phyloP scores from a whole-genome alignment of 2,113 vertebrate species.

The Anser cygnoides region DNA sequence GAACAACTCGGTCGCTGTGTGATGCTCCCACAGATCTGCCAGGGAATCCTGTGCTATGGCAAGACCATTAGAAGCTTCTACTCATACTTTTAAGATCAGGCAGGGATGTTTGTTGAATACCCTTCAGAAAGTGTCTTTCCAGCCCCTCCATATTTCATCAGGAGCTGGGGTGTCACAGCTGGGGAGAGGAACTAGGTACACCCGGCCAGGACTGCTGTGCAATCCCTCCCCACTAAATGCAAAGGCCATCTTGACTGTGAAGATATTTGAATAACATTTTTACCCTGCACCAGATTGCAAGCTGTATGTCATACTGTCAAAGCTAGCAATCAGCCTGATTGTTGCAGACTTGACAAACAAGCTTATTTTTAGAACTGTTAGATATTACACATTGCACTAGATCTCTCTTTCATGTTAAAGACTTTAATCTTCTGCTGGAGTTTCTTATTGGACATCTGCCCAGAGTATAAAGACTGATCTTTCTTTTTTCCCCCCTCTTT shows the following conservation, averaged over 20 bases:
- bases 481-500: conserved; percentile 41
- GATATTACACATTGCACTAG: conserved; percentile 64
- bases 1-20: background rate
- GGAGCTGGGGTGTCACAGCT: background rate
- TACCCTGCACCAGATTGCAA: conserved; percentile 33
- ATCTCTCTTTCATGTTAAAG: conserved; percentile 73
- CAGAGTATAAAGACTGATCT: conserved; percentile 74
- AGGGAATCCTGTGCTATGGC: background rate
- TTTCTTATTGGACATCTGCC: conserved; percentile 78
- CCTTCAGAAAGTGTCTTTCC: background rate
- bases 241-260: conserved; percentile 1
- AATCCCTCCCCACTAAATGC: background rate
- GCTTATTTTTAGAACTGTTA: conserved; percentile 70
- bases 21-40: background rate
- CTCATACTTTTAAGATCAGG: background rate
- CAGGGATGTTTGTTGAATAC: background rate
- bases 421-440: conserved; percentile 71
- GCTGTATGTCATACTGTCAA: conserved; percentile 62
- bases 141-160: background rate
- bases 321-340: conserved; percentile 61
- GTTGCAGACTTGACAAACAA: conserved; percentile 61
- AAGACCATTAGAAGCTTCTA: background rate
- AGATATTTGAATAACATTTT: conserved; percentile 46
- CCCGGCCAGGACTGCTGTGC: background rate
- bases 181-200: background rate